Conservation (phyloP, 2,113 vertebrate species). For the Brachyistius frenatus region DNA sequence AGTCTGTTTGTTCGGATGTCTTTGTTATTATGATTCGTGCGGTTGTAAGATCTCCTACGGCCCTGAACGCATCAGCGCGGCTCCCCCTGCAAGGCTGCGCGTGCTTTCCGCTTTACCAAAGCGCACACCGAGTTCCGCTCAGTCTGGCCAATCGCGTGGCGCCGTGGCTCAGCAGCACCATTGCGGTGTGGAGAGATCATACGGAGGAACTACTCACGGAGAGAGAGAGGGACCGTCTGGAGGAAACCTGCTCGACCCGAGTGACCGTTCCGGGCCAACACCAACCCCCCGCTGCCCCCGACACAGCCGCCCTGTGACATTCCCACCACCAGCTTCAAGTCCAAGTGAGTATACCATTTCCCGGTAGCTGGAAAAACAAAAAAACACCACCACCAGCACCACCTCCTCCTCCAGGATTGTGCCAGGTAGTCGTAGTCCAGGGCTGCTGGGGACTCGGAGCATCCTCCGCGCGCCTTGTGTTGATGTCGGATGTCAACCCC, state of each 20-base stretch:
- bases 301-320: slow-evolving; percentile 26
- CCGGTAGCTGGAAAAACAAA: background rate
- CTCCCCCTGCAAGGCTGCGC: slow-evolving; percentile 34
- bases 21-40: no score
- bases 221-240: slow-evolving; percentile 28
- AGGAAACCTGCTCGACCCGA: slow-evolving; percentile 53
- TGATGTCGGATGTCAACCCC: slow-evolving; percentile 45
- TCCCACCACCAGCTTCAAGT: slow-evolving; percentile 6
- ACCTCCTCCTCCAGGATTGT: background rate
- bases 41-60: slow-evolving; percentile 31
- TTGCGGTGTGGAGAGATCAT: slow-evolving; percentile 67
- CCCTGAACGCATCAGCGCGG: slow-evolving; percentile 28
- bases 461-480: slow-evolving; percentile 39
- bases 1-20: no score
- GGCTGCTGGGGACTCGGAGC: slow-evolving; percentile 63
- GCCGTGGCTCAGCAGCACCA: slow-evolving; percentile 53
- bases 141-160: slow-evolving; percentile 63
- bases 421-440: slow-evolving; percentile 49
- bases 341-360: slow-evolving; percentile 61
- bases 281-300: background rate
- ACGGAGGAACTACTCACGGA: slow-evolving; percentile 49
- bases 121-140: slow-evolving; percentile 60
- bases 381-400: no score
- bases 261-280: slow-evolving; percentile 60
- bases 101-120: slow-evolving; percentile 19